phyloP scores from a whole-genome alignment of 1,140 invertebrate genomes.

The Eriocheir sinensis region DNA sequence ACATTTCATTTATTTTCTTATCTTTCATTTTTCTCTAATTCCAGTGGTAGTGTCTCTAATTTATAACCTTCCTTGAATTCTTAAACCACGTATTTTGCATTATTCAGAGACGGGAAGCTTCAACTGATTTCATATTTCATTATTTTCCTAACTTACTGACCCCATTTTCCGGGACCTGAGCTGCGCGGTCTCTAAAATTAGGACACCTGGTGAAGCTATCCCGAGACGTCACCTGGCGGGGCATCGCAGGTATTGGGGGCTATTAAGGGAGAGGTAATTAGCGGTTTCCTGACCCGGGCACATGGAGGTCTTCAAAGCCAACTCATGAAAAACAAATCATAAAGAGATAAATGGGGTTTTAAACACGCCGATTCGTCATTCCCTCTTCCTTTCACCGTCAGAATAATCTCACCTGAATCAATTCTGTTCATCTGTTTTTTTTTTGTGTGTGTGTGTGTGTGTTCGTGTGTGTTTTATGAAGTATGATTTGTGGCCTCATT shows the following conservation, averaged over 20 bases:
- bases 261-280: background rate
- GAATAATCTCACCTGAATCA: background rate
- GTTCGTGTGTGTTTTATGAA: background rate
- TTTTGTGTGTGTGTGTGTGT: background rate
- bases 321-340: background rate
- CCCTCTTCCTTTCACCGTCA: background rate
- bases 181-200: too few species aligned
- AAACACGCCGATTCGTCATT: background rate
- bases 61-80: too few species aligned
- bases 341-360: background rate
- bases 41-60: too few species aligned
- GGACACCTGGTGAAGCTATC: background rate
- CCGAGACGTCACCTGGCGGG: background rate
- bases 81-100: too few species aligned
- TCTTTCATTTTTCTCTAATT: too few species aligned
- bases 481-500: background rate
- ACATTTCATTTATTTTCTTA: too few species aligned
- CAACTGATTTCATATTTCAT: too few species aligned
- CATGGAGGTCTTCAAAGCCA: too few species aligned
- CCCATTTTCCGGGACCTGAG: too few species aligned
- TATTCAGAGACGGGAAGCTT: too few species aligned
- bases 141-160: too few species aligned
- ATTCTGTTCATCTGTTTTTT: too few species aligned
- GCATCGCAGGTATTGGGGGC: background rate
- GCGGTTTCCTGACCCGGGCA: background rate